These are phyloP conservation scores for Picathartes gymnocephalus DNA, from an alignment of 2,113 vertebrate species.

Conservation along the genomic window DNA sequence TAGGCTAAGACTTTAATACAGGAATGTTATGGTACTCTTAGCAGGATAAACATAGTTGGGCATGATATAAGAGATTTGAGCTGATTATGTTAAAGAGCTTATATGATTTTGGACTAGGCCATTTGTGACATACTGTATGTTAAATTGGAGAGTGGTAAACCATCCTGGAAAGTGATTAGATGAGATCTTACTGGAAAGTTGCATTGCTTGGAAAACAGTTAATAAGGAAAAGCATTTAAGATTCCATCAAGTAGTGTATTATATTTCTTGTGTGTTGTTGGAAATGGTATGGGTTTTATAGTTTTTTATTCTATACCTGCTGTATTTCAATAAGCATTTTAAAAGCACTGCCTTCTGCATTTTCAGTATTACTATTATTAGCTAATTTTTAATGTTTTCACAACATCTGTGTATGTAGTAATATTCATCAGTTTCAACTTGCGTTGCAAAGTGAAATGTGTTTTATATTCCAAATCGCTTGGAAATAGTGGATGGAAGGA, in stretches of 20 bases:
- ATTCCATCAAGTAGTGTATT: background rate
- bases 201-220: background rate
- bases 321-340: background rate
- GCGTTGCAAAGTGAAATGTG: background rate
- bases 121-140: background rate
- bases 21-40: background rate
- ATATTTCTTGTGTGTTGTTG: background rate
- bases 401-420: background rate
- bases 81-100: background rate
- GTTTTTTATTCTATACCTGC: background rate
- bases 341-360: background rate
- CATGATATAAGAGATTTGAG: background rate
- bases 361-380: background rate
- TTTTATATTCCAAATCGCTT: background rate
- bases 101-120: background rate
- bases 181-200: background rate
- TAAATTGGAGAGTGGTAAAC: background rate
- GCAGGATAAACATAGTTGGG: background rate
- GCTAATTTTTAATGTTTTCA: background rate
- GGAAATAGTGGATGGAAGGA: background rate
- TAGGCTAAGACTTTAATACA: background rate
- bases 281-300: accelerated
- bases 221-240: background rate
- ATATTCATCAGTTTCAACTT: background rate
- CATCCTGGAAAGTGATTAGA: background rate